These are phyloP conservation scores for Tetraodon nigroviridis DNA, from an alignment of 2,113 vertebrate species.

Conservation along the genomic window DNA sequence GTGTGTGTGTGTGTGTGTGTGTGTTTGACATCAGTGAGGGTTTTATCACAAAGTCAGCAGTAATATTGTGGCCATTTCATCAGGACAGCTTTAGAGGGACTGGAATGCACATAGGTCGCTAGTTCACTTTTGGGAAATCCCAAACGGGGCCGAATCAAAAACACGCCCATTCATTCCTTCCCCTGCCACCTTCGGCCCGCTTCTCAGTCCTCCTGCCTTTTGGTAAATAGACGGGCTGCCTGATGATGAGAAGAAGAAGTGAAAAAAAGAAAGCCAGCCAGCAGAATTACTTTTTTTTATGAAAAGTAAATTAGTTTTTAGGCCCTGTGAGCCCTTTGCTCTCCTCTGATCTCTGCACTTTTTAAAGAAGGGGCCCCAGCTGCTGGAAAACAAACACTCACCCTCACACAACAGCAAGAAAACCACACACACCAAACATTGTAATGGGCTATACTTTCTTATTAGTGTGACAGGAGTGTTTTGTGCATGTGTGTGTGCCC, in stretches of 20 bases:
- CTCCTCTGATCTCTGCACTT: conserved; percentile 44
- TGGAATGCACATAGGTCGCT: conserved; percentile 44
- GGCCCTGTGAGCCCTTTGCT: conserved; percentile 52
- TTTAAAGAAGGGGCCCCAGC: conserved; percentile 50
- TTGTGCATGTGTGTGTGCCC: neutral
- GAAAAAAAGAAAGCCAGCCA: conserved; percentile 13
- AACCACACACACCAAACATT: conserved; percentile 10
- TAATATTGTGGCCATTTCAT: conserved; percentile 64
- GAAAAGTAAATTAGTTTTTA: conserved; percentile 58
- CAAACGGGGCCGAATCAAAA: conserved; percentile 20
- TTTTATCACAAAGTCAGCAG: conserved; percentile 74
- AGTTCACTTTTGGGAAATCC: conserved; percentile 35
- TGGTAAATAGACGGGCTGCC: conserved; percentile 37
- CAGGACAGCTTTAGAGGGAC: conserved; percentile 32
- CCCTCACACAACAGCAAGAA: conserved; percentile 14
- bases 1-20: conserved; percentile 5
- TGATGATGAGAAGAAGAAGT: conserved; percentile 8
- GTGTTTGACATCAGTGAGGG: conserved; percentile 32
- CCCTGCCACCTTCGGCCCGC: conserved; percentile 28
- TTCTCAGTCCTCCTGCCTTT: conserved; percentile 54
- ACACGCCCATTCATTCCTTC: conserved; percentile 15
- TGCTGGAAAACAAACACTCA: conserved; percentile 34
- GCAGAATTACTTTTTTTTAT: conserved; percentile 49
- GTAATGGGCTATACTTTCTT: conserved; percentile 64
- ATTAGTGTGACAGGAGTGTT: conserved; percentile 67